Evolutionary conservation across 1,140 invertebrate species (phyloP).

Genomic region (Portunus trituberculatus): DNA sequence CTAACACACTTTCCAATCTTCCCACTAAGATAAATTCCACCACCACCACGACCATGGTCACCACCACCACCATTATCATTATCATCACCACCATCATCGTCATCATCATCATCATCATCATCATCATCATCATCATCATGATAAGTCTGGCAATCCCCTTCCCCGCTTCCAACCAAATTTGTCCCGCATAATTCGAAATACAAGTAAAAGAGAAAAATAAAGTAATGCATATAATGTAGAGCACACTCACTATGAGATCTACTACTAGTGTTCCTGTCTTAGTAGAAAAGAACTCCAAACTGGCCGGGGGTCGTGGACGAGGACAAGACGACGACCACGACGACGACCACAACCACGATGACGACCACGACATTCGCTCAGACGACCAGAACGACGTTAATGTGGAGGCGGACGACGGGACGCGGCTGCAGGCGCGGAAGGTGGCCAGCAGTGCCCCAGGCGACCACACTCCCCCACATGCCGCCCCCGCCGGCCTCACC

Average conservation of each 20-base stretch:
- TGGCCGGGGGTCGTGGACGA: constrained; percentile 39
- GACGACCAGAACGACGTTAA: constrained; percentile 60
- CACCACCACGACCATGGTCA: background rate
- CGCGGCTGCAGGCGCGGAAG: constrained; percentile 72
- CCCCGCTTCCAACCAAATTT: too few relatives aligned
- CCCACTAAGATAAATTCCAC: background rate
- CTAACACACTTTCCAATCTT: background rate
- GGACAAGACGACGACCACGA: constrained; percentile 42
- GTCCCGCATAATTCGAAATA: too few relatives aligned
- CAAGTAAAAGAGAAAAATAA: too few relatives aligned
- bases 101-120: background rate
- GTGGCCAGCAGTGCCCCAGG: constrained; percentile 61
- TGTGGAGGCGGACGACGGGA: constrained; percentile 50
- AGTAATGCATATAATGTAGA: background rate
- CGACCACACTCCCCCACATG: constrained; percentile 62
- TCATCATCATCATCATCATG: background rate
- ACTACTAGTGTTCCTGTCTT: background rate
- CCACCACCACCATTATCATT: background rate
- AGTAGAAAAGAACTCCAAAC: constrained; percentile 44
- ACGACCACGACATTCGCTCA: constrained; percentile 42
- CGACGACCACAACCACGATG: constrained; percentile 35
- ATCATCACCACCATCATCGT: background rate
- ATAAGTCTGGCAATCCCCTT: background rate
- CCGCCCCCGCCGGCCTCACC: constrained; percentile 34
- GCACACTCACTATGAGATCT: background rate